These are phyloP conservation scores for Rhineura floridana DNA, from an alignment of 2,113 vertebrate species.

Conservation along the genomic window DNA sequence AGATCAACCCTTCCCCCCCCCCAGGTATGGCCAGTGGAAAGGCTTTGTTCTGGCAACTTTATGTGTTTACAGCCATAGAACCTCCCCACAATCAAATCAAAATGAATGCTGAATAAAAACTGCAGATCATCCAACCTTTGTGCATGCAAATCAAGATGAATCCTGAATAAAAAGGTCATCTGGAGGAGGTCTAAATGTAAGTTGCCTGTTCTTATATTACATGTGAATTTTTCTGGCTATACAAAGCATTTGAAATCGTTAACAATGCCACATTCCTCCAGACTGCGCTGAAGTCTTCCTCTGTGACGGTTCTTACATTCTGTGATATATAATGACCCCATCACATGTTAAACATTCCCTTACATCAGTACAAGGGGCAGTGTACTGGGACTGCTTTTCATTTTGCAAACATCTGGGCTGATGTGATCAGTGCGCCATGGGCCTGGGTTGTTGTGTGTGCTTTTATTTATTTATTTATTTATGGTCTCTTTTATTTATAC, in stretches of 20 bases:
- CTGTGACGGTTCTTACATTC: slow-evolving; percentile 66
- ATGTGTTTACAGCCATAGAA: too few species aligned
- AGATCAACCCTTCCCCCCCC: too few species aligned
- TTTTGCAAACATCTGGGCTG: slow-evolving; percentile 79
- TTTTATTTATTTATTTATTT: slow-evolving; percentile 44
- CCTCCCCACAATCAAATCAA: too few species aligned
- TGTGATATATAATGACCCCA: slow-evolving; percentile 72
- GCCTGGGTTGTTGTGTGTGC: slow-evolving; percentile 8
- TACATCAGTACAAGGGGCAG: slow-evolving; percentile 73
- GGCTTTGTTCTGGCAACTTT: too few species aligned
- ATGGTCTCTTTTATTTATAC: slow-evolving; percentile 77
- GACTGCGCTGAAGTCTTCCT: slow-evolving; percentile 51
- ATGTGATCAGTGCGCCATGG: slow-evolving; percentile 74
- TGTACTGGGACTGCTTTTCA: slow-evolving; percentile 75
- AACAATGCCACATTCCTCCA: slow-evolving; percentile 49
- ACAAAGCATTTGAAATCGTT: slow-evolving; percentile 26
- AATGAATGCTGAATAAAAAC: too few species aligned
- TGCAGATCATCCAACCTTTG: too few species aligned
- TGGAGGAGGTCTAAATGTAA: too few species aligned
- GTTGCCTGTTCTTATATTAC: neutral
- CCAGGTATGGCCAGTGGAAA: too few species aligned
- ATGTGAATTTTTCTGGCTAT: neutral
- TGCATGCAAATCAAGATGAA: too few species aligned
- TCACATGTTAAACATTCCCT: slow-evolving; percentile 77
- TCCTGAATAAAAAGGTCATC: too few species aligned